Percentiles rank a stretch among this genome's conserved stretches.
Evolutionary conservation across 2,113 vertebrate genomes (phyloP).

Genomic region (Calyptomena viridis): DNA sequence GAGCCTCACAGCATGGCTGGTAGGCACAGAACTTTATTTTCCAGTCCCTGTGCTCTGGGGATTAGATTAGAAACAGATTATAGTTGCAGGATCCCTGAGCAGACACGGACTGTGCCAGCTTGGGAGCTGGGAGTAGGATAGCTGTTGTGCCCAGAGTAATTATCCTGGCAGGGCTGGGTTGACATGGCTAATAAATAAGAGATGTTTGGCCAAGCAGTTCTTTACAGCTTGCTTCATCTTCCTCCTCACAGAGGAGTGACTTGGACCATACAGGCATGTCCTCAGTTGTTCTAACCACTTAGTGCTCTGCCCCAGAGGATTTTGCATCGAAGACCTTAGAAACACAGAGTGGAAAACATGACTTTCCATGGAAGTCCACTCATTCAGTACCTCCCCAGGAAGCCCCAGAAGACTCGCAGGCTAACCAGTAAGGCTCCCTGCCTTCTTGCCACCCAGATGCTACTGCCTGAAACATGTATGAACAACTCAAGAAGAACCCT

Average conservation of each 20-base stretch:
- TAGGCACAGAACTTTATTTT: constrained; percentile 7
- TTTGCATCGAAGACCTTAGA: background rate
- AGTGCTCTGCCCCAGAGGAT: background rate
- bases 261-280: background rate
- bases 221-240: constrained; percentile 22
- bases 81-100: background rate
- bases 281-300: constrained; percentile 43
- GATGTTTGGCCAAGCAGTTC: constrained; percentile 31
- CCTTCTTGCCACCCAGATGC: background rate
- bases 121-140: background rate
- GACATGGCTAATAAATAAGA: constrained; percentile 44
- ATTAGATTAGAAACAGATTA: constrained; percentile 30
- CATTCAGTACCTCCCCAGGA: background rate
- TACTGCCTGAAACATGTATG: background rate
- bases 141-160: constrained; percentile 27
- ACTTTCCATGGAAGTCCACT: background rate
- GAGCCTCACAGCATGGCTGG: background rate
- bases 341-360: constrained; percentile 14
- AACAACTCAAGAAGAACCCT: background rate
- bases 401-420: background rate
- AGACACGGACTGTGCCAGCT: background rate
- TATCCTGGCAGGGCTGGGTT: constrained; percentile 32
- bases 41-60: background rate
- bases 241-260: background rate
- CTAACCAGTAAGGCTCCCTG: background rate